Evolutionary conservation across 2,113 vertebrate species (phyloP), one percentile per base, ranked within the genome.

Genomic region (Microtus pennsylvanicus): DNA sequence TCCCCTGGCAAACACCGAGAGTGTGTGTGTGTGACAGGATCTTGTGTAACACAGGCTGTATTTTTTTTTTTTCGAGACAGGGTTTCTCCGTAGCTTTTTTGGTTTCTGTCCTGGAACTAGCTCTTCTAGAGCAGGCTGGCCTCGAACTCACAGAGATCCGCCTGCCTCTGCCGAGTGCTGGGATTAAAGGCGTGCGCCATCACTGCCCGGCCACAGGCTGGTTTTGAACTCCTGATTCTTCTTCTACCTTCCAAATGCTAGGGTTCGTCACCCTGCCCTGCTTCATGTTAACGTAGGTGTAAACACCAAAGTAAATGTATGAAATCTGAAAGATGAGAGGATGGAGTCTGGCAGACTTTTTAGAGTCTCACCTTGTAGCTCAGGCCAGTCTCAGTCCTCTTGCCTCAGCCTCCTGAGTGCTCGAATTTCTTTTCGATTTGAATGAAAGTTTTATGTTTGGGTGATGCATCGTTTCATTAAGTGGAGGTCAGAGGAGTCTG

Each of bases 221-320:
- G 1, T 42, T 45, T 69, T 50, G 63, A 67, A 69, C 42, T 47
- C 17, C 38, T 35, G 26, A 50, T 87, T 87, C 28, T 70, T 47
- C 19, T 8, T 70, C 21, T 30, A n/a, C 21, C 33, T 69, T 50
- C 85, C 30, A 47, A 47, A 35, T n/a, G 63, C 28, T 67, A 86
- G 63, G 19, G 45, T 87, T 21, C 10, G 24, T 21, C 78, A 75
- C 63, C 9, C 33, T 52, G 11, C 4, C 52, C 19, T 67, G 5
- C 55, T 96, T 63, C 13, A 47, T 77, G 35, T 91, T 87, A 63
- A 24, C 12, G 7, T 94, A 87, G 47, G 55, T 83, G 50, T 87
- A 92, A 96, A 92, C 52, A 69, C 93, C 76, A 94, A 19, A 69
- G 89, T 90, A 93, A n/a, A 22, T 87, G 30, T 69, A 28, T 88